Base-by-base conservation (phyloP, 2,797 vertebrate genomes). In the Podargus strigoides region DNA sequence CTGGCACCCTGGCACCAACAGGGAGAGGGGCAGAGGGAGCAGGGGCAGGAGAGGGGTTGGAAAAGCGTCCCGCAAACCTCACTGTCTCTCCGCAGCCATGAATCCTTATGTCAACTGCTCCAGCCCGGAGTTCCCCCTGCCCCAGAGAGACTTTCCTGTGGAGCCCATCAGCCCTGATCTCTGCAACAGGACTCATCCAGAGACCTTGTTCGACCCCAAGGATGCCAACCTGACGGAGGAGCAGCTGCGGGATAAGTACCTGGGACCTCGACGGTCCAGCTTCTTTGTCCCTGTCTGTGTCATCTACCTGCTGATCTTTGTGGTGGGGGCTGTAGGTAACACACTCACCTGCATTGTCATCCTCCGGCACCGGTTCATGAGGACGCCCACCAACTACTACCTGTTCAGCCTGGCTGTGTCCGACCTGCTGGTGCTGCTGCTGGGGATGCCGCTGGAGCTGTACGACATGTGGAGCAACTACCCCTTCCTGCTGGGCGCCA, bases 391-490 rank as follows among this genome's bases (percentile, higher is more conserved):
- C 76, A 99, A 99, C 97, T 99, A 98, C 96, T 99, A 99, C 97
- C 97, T 99, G 75, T 98, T 99, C 97, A 99, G 99, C 96, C 97
- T 99, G 91, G 99, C 99, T 0, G 84, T 98, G 76, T 99, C 99
- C 0, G 99, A 99, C 97, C 98, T 99, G 93, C 96, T 99, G 95
- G 98, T 99, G 90, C 98, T 99, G 50, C 97, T 99, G 39, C 88
- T 99, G 9, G 99, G 99, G 26, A 98, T 99, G 99, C 99, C 99
- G 0, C 94, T 99, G 92, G 99, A 99, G 97, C 97, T 99, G 39
- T 99, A 99, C 0, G 99, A 99, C 95, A 97, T 99, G 97, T 98
- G 98, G 98, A 98, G 97, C 86, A 99, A 99, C 97, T 99, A 99
- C 96, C 99, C 99, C 0, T 99, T 99, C 96, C 98, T 98, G 69